phyloP scores from a whole-genome alignment of 2,113 vertebrate genomes.

The Pseudorhombus dupliciocellatus region DNA sequence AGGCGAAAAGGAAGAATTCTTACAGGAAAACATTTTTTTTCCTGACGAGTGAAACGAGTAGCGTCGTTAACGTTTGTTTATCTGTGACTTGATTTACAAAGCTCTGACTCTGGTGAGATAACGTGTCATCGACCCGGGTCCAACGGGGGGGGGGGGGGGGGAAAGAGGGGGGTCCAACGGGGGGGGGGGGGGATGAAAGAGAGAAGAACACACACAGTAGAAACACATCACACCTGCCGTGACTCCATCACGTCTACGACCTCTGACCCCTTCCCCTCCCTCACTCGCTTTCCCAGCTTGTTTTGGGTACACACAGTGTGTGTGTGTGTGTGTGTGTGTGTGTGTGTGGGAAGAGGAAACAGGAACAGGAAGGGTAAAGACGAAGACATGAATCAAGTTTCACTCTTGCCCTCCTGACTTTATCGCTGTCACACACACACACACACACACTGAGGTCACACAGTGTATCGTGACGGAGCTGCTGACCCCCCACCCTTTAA shows the following conservation, averaged over 20 bases:
- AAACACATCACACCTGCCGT: conserved; percentile 75
- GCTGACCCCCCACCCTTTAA: background rate
- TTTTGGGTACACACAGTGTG: conserved; percentile 55
- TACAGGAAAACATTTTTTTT: too few species aligned
- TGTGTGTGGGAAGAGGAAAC: conserved; percentile 21
- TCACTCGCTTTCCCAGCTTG: conserved; percentile 50
- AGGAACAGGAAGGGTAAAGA: conserved; percentile 49
- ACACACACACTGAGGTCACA: background rate
- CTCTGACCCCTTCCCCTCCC: conserved; percentile 48
- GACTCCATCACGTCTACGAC: conserved; percentile 61
- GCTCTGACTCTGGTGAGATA: too few species aligned
- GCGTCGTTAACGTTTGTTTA: too few species aligned
- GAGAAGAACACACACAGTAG: conserved; percentile 49
- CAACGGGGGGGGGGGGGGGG: background rate
- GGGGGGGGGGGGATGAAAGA: background rate
- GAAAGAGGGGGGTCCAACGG: background rate
- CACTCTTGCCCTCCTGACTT: background rate
- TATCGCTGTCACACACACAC: background rate
- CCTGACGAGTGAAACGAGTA: too few species aligned
- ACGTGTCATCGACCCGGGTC: too few species aligned
- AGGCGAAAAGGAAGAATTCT: too few species aligned
- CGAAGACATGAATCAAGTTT: conserved; percentile 39
- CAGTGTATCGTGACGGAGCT: background rate
- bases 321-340: conserved; percentile 35
- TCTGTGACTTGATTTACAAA: too few species aligned